These are phyloP conservation scores for Folsomia candida DNA, from an alignment of 2,888 invertebrate genomes.

Conservation along the genomic window DNA sequence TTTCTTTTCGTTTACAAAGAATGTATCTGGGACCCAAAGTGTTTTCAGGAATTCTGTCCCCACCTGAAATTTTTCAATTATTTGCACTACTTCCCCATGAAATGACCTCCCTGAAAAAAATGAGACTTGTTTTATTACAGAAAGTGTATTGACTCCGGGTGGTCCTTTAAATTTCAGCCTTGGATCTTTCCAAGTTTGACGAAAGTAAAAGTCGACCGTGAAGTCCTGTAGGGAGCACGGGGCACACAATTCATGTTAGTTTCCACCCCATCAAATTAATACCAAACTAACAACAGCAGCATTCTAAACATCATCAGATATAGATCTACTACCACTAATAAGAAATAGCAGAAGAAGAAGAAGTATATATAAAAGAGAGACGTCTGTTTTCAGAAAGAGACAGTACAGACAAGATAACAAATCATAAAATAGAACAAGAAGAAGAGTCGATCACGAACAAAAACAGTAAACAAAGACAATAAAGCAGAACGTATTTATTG, in stretches of 20 bases:
- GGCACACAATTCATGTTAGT: not conserved
- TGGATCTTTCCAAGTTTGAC: conserved; percentile 98
- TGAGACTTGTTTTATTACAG: conserved; percentile 64
- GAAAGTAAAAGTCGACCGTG: conserved; percentile 97
- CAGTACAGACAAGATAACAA: conserved; percentile 18
- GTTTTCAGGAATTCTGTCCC: conserved; percentile 88
- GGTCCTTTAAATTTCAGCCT: conserved; percentile 87
- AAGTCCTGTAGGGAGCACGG: conserved; percentile 70
- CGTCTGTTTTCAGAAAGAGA: conserved; percentile 31
- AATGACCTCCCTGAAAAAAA: not conserved
- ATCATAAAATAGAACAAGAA: conserved; percentile 26
- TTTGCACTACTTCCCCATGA: too few species aligned
- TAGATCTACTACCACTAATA: conserved; percentile 3
- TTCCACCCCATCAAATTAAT: not conserved
- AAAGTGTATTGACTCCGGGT: conserved; percentile 83
- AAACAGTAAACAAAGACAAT: too few species aligned
- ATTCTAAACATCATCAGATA: conserved; percentile 25
- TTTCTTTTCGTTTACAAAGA: conserved; percentile 99
- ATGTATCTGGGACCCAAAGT: conserved; percentile 99
- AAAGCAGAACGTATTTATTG: too few species aligned
- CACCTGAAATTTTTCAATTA: conserved; percentile 61
- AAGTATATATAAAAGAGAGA: conserved; percentile 8
- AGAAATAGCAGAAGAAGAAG: not conserved
- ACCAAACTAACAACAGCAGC: conserved; percentile 7
- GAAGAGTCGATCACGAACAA: conserved; percentile 37